Conservation (phyloP, 2,888 invertebrate species). For the Oligia fasciuncula region DNA sequence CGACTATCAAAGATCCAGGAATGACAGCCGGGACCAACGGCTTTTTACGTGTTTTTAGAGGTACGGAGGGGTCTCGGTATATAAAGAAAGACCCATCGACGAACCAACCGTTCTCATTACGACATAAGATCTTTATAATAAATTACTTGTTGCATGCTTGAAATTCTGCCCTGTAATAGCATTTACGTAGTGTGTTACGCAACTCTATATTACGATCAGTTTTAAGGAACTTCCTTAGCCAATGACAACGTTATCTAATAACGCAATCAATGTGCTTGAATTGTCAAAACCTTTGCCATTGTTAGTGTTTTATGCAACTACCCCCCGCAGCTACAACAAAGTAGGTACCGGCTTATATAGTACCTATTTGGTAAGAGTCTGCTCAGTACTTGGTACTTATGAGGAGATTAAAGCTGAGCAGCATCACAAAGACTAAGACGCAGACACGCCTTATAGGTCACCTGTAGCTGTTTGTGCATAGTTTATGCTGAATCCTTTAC, state of each 20-base stretch:
- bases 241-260: neutral
- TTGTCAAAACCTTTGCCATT: neutral
- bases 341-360: neutral
- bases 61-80: no score
- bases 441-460: conserved; percentile 12
- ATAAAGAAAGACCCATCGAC: no score
- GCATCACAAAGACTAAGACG: conserved; percentile 1
- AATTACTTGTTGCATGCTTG: neutral
- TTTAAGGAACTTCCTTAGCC: neutral
- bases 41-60: neutral
- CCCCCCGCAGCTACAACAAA: neutral
- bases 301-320: neutral
- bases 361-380: neutral
- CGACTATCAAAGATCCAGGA: neutral
- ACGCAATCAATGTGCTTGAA: neutral
- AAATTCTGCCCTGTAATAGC: neutral
- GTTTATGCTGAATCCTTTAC: neutral
- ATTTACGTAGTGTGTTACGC: neutral
- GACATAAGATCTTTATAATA: neutral
- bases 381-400: neutral
- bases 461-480: conserved; percentile 27
- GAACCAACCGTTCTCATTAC: no score
- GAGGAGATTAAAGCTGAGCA: conserved; percentile 1
- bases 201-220: neutral
- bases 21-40: neutral